phyloP scores from a whole-genome alignment of 2,797 vertebrate genomes.

The Clamator glandarius region DNA sequence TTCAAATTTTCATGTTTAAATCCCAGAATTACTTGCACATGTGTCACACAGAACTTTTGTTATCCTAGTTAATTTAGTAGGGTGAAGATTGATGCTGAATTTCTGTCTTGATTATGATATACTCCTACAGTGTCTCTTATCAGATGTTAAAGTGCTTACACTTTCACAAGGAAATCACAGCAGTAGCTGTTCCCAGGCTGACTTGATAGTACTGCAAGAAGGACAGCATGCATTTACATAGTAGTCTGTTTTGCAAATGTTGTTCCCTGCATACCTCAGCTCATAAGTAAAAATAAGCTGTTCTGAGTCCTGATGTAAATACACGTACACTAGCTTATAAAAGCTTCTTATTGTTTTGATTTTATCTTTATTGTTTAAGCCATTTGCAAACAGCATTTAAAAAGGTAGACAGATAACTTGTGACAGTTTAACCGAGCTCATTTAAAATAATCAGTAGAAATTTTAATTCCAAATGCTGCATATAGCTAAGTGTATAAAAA shows the following conservation, averaged over 20 bases:
- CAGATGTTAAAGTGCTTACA: constrained; percentile 53
- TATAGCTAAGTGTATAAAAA: neutral
- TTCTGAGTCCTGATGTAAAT: neutral
- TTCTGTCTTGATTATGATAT: constrained; percentile 19
- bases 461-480: neutral
- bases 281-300: neutral
- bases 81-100: neutral
- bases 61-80: neutral
- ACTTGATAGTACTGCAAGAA: constrained; percentile 20
- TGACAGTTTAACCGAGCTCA: neutral
- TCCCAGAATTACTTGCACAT: neutral
- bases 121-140: constrained; percentile 43
- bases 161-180: constrained; percentile 60
- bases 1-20: neutral
- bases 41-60: neutral
- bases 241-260: constrained; percentile 24
- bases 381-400: neutral
- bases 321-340: neutral
- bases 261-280: neutral
- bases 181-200: constrained; percentile 58
- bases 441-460: neutral
- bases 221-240: neutral
- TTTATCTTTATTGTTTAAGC: constrained; percentile 5
- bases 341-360: neutral
- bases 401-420: neutral